Evolutionary conservation across 2,888 invertebrate species (phyloP).

Genomic region (Conomelus anceps): DNA sequence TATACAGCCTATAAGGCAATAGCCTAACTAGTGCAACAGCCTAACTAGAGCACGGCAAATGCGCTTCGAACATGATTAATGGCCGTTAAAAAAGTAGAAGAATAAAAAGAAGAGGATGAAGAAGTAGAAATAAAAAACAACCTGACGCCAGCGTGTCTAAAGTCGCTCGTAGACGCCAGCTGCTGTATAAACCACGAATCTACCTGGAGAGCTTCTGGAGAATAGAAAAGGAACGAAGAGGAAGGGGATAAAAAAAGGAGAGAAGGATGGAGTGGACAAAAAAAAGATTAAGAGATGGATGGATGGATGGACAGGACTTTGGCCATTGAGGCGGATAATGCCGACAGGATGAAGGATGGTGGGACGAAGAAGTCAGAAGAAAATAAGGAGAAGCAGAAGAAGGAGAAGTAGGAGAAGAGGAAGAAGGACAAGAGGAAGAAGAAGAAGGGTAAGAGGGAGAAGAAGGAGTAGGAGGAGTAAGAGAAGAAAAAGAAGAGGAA

Average conservation of each 20-base stretch:
- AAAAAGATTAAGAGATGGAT: too few relatives aligned
- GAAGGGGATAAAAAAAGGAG: too few relatives aligned
- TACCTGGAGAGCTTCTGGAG: background rate
- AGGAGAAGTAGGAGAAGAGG: background rate
- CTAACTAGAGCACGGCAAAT: background rate
- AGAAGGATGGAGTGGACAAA: background rate
- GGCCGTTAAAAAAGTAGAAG: background rate
- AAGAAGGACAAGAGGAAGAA: background rate
- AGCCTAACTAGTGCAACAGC: too few relatives aligned
- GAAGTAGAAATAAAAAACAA: background rate
- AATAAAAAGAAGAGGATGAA: background rate
- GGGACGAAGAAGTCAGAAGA: too few relatives aligned
- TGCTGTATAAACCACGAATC: background rate
- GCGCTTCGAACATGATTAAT: background rate
- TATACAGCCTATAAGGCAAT: too few relatives aligned
- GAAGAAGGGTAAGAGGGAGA: too few relatives aligned
- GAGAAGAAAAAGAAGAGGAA: background rate
- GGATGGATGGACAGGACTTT: too few relatives aligned
- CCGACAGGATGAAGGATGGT: too few relatives aligned
- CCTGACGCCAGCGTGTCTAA: background rate
- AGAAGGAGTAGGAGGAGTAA: background rate
- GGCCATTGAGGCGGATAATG: too few relatives aligned
- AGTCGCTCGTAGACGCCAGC: background rate
- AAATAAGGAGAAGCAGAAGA: background rate
- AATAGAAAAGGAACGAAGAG: background rate